Evolutionary conservation across 92 coral and sea anemone species (phyloP).

Genomic region (Porites rus): DNA sequence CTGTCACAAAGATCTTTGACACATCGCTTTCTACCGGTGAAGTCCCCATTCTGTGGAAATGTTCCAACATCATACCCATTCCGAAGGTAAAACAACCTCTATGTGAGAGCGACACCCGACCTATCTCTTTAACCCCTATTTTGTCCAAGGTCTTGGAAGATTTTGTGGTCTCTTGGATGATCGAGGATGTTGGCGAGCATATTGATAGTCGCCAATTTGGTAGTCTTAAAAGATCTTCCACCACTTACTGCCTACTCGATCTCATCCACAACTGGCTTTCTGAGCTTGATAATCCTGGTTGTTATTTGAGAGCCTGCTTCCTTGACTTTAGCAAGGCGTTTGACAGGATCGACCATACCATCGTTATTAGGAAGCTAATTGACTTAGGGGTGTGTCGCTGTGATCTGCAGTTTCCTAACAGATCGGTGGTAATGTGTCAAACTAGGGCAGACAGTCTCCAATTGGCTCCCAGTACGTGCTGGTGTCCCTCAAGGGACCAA

Average conservation of each 20-base stretch:
- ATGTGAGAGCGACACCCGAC: not conserved
- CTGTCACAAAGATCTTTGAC: not conserved
- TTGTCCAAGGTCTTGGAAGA: not conserved
- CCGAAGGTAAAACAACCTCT: constrained; percentile 1
- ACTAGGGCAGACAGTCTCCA: not conserved
- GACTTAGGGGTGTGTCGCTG: constrained; percentile 28
- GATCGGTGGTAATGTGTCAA: not conserved
- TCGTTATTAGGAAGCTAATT: constrained; percentile 9
- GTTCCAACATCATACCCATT: constrained; percentile 1
- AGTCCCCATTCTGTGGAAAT: not conserved
- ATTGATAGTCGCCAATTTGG: constrained; percentile 59
- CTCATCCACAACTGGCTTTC: constrained; percentile 56
- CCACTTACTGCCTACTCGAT: constrained; percentile 61
- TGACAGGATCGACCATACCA: constrained; percentile 32
- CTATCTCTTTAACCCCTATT: too few species aligned
- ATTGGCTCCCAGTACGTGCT: not conserved
- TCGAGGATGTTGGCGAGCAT: not conserved
- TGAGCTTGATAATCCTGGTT: constrained; percentile 10
- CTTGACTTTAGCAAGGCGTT: not conserved
- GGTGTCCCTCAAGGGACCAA: constrained; percentile 12
- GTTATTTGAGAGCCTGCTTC: not conserved
- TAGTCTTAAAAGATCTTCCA: constrained; percentile 58
- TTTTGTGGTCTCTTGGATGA: constrained; percentile 1
- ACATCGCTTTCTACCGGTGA: not conserved
- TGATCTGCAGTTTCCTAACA: not conserved